Conservation (phyloP, 2,888 invertebrate species). For the Sturmia bella region DNA sequence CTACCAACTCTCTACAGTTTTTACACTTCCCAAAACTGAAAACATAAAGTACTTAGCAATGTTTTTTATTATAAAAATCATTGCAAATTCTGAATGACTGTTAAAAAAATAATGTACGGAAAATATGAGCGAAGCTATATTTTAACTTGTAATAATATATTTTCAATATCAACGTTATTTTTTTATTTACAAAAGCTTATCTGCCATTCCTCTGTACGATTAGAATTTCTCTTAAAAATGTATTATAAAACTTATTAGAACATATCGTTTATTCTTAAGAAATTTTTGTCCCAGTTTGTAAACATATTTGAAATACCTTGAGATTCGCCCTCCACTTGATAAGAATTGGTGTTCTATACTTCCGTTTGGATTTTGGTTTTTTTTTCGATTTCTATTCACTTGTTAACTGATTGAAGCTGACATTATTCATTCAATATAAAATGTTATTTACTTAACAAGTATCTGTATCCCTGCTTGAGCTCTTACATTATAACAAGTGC, state of each 20-base stretch:
- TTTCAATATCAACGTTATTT: no score
- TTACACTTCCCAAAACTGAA: no score
- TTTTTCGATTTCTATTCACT: constrained; percentile 13
- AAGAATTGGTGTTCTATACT: constrained; percentile 25
- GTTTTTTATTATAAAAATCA: no score
- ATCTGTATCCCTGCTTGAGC: constrained; percentile 16
- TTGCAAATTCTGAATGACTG: no score
- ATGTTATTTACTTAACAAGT: constrained; percentile 27
- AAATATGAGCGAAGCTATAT: no score
- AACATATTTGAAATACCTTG: constrained; percentile 34
- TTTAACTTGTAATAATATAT: no score
- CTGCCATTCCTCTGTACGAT: background rate
- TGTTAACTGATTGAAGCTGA: constrained; percentile 34
- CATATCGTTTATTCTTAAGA: background rate
- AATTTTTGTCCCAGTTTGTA: background rate
- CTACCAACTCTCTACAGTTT: no score
- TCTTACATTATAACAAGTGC: constrained; percentile 11
- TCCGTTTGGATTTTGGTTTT: constrained; percentile 26
- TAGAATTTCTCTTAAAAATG: constrained; percentile 6
- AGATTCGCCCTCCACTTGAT: background rate
- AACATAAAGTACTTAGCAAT: no score
- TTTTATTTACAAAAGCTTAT: no score
- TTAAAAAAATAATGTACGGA: no score
- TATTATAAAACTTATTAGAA: background rate
- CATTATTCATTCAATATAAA: constrained; percentile 24